Evolutionary conservation across 2,113 vertebrate species (phyloP).

Genomic region (Amphiprion percula): DNA sequence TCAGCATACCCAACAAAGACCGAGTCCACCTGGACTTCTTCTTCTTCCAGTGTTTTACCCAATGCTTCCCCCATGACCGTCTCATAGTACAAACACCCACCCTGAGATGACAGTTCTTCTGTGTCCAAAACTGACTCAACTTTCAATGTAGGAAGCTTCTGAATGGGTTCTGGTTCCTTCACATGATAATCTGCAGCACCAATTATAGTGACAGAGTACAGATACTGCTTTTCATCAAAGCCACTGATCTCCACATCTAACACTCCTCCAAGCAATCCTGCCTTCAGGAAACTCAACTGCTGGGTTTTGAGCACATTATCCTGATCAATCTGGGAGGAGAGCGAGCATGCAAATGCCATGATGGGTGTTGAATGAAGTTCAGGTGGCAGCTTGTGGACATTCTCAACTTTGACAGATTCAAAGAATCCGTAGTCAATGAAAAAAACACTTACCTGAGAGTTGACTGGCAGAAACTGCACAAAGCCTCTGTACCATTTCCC

Average conservation of each 20-base stretch:
- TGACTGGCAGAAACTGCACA: constrained; percentile 86
- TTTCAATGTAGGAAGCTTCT: background rate
- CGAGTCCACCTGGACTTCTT: constrained; percentile 80
- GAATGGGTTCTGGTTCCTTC: constrained; percentile 2
- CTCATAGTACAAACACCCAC: constrained; percentile 37
- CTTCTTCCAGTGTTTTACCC: constrained; percentile 61
- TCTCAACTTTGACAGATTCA: constrained; percentile 85
- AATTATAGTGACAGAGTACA: constrained; percentile 86
- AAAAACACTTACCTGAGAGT: constrained; percentile 86
- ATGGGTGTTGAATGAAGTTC: constrained; percentile 86
- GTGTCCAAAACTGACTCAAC: background rate
- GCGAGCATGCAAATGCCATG: constrained; percentile 89
- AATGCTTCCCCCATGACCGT: constrained; percentile 30
- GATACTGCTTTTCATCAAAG: constrained; percentile 74
- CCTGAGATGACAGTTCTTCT: background rate
- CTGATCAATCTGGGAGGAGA: constrained; percentile 80
- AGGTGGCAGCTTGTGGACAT: constrained; percentile 85
- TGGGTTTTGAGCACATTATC: constrained; percentile 69
- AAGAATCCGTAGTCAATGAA: constrained; percentile 92
- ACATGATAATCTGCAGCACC: constrained; percentile 19
- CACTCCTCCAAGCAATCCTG: constrained; percentile 84
- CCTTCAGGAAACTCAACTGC: constrained; percentile 85
- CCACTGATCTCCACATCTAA: constrained; percentile 81
- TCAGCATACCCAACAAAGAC: constrained; percentile 86
- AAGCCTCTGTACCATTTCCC: constrained; percentile 91